Base-by-base conservation (phyloP, 2,888 invertebrate species). In the Leucophora obtusa region DNA sequence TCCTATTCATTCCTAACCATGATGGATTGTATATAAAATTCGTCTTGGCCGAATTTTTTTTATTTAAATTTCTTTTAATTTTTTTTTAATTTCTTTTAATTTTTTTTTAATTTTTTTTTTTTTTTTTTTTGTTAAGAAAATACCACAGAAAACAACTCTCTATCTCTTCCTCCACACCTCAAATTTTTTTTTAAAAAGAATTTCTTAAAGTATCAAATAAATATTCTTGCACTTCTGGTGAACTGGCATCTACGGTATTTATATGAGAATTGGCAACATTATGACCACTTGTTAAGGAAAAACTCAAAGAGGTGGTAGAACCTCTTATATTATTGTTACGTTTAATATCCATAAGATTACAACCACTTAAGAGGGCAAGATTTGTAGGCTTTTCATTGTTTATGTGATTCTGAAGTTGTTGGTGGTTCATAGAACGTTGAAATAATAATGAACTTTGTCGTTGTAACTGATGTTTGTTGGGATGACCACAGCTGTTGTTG, bases 181-280 rank as follows among this genome's bases (percentile, higher is more conserved):
- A 18, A 54, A 58, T 9, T 53, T 71, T 28, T 66, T 80, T 68
- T 74, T 82, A 93, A 86, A 93, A 94, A 78, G 94, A 93, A 90
- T 94, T 94, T 85, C 93, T 92, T 85, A 94, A 90, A 68, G 92
- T 92, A 86, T 94, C 94, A 93, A 94, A 95, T 88, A 94, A 92
- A 86, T 94, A 94, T 85, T 94, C 94, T 54, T 94, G 93, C 80
- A 93, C 93, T 86, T 93, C 93, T 76, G 93, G 93, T 80, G 92
- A 91, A 85, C 92, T 92, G 33, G 92, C 92, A 84, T 93, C 93
- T 89, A 93, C 89, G 53, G 93, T 92, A 81, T 92, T 92, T 75
- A 93, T 89, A 77, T 92, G 92, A 63, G 83, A 83, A 56, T 83
- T 84, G 43, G 85, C 83, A 53, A 83, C 80, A 68, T 87, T 87